These are phyloP conservation scores for Acronicta psi DNA, from an alignment of 2,888 invertebrate species.

Conservation along the genomic window DNA sequence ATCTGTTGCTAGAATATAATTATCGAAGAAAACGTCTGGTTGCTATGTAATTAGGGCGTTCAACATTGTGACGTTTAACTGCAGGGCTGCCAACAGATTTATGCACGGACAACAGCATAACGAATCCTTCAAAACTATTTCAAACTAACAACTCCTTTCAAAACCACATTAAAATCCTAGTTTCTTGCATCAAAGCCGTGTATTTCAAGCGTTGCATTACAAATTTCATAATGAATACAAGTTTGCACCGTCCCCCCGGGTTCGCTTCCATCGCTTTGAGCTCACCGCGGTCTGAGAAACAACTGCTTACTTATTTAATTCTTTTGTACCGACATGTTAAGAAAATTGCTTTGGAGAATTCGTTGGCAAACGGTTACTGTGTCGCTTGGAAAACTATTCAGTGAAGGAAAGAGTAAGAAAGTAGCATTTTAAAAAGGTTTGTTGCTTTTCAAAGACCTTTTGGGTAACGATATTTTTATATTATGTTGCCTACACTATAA, in stretches of 20 bases:
- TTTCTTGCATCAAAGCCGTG: conserved; percentile 40
- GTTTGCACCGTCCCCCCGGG: conserved; percentile 45
- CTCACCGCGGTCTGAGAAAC: conserved; percentile 42
- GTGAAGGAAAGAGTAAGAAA: not conserved
- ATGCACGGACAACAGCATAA: not conserved
- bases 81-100: too few relatives aligned
- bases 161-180: conserved; percentile 39
- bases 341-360: conserved; percentile 62
- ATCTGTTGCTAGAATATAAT: too few relatives aligned
- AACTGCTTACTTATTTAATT: conserved; percentile 68
- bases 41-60: too few relatives aligned
- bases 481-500: too few relatives aligned
- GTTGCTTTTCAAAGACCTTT: conserved; percentile 7
- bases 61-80: too few relatives aligned
- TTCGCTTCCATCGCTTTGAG: conserved; percentile 43
- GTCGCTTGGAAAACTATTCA: conserved; percentile 38
- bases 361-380: conserved; percentile 54
- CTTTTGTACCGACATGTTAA: conserved; percentile 61
- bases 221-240: conserved; percentile 65
- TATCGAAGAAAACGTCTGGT: too few relatives aligned
- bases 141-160: conserved; percentile 11
- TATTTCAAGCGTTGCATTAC: conserved; percentile 61
- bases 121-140: conserved; percentile 13
- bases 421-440: conserved; percentile 4
- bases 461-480: too few relatives aligned